phyloP scores from a whole-genome alignment of 1,140 invertebrate genomes.

The Heterodera schachtii region DNA sequence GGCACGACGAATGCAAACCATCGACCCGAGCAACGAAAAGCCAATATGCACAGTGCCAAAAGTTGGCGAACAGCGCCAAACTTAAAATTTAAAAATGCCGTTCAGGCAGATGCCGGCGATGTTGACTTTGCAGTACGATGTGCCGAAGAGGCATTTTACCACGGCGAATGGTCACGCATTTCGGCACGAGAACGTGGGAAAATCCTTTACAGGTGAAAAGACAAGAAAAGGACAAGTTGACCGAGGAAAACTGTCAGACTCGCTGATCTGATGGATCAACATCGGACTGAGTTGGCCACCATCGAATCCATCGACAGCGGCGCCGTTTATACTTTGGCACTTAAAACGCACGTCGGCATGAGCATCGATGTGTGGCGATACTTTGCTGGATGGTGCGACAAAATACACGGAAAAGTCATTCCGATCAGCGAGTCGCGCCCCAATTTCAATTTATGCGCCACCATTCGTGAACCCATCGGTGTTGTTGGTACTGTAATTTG shows the following conservation, averaged over 20 bases:
- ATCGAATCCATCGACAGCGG: constrained; percentile 87
- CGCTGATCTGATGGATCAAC: constrained; percentile 77
- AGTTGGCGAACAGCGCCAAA: neutral
- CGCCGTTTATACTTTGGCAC: constrained; percentile 76
- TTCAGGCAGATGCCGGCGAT: constrained; percentile 72
- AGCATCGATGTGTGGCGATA: constrained; percentile 68
- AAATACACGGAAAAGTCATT: constrained; percentile 76
- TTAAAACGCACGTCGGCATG: constrained; percentile 73
- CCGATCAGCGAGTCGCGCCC: constrained; percentile 78
- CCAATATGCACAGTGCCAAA: constrained; percentile 80
- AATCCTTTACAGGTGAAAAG: constrained; percentile 62
- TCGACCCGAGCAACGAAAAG: constrained; percentile 80
- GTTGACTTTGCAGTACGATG: constrained; percentile 68
- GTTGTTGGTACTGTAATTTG: constrained; percentile 74
- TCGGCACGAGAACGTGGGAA: constrained; percentile 73
- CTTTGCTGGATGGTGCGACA: constrained; percentile 54
- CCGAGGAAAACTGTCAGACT: constrained; percentile 65
- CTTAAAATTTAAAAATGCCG: neutral
- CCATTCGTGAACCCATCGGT: constrained; percentile 90
- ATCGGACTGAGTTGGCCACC: constrained; percentile 71
- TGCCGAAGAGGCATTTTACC: constrained; percentile 76
- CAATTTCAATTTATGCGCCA: constrained; percentile 76
- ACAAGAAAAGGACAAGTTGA: neutral
- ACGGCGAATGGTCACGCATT: constrained; percentile 78
- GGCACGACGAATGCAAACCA: constrained; percentile 83